Percentiles rank a stretch among this genome's conserved stretches.
phyloP scores from a whole-genome alignment of 1,140 invertebrate genomes.

The Atta colombica region DNA sequence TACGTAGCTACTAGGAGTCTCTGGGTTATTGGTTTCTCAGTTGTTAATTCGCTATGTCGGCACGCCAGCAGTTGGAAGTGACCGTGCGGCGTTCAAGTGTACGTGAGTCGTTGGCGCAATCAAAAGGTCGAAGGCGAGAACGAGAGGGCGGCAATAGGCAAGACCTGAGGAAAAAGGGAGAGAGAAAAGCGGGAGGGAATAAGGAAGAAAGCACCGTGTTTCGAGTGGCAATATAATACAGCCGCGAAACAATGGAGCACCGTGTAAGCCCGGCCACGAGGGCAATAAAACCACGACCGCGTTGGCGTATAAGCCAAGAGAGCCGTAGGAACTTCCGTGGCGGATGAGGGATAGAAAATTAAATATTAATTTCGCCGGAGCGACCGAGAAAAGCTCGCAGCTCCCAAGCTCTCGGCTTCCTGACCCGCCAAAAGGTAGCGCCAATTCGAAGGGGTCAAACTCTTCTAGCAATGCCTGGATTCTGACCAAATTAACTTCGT shows the following conservation, averaged over 20 bases:
- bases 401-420: constrained; percentile 74
- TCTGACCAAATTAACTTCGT: constrained; percentile 68
- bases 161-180: constrained; percentile 35
- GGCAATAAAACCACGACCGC: constrained; percentile 76
- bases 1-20: constrained; percentile 41
- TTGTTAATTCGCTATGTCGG: constrained; percentile 73
- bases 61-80: constrained; percentile 60
- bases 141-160: constrained; percentile 8
- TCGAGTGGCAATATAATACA: constrained; percentile 81
- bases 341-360: constrained; percentile 81
- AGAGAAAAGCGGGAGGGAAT: constrained; percentile 42
- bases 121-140: constrained; percentile 52
- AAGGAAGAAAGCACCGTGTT: constrained; percentile 72
- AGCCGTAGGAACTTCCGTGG: constrained; percentile 77
- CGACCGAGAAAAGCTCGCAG: constrained; percentile 77
- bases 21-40: constrained; percentile 72
- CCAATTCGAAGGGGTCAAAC: constrained; percentile 68
- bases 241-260: constrained; percentile 77
- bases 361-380: constrained; percentile 83
- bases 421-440: constrained; percentile 60
- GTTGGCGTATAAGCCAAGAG: constrained; percentile 77
- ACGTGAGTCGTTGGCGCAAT: constrained; percentile 72
- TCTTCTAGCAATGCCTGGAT: constrained; percentile 58
- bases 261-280: constrained; percentile 71
- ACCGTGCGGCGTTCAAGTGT: constrained; percentile 50